A percentile compares a stretch with the other conserved stretches of the same genome.
These are phyloP conservation scores for Buceros bicornis DNA, from an alignment of 2,797 vertebrate genomes.

Conservation along the genomic window DNA sequence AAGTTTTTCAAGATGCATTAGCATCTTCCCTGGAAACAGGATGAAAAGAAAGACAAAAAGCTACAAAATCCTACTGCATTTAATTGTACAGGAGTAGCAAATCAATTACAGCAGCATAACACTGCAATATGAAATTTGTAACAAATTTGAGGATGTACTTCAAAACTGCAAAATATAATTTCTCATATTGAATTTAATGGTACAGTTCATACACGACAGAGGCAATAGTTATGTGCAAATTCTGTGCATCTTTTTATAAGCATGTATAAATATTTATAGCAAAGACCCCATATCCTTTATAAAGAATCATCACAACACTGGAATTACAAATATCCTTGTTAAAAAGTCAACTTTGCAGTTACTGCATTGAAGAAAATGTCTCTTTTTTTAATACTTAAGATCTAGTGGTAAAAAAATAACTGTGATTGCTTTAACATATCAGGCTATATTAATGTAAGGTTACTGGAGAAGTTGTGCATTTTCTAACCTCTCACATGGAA, in stretches of 20 bases:
- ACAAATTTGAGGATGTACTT: not conserved
- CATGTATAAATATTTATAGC: not conserved
- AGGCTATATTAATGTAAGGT: conserved; percentile 74
- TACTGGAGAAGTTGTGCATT: conserved; percentile 63
- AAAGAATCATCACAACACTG: not conserved
- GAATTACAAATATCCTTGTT: not conserved
- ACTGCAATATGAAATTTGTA: not conserved
- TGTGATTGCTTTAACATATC: conserved; percentile 66
- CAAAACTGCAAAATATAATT: not conserved
- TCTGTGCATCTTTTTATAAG: not conserved
- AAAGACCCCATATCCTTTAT: not conserved
- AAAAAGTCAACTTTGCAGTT: not conserved
- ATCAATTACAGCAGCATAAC: not conserved
- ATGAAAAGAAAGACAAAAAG: not conserved
- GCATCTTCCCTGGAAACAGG: too few species aligned
- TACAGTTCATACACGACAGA: not conserved
- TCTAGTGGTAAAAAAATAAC: conserved; percentile 67
- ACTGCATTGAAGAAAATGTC: conserved; percentile 36
- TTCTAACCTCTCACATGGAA: conserved; percentile 76
- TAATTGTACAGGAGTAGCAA: not conserved
- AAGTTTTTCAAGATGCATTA: too few species aligned
- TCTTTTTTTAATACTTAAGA: too few species aligned
- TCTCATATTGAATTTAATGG: not conserved
- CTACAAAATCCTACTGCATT: not conserved
- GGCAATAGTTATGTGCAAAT: not conserved